These are phyloP conservation scores for Hypomecis punctinalis DNA, from an alignment of 2,888 invertebrate species.

Conservation along the genomic window DNA sequence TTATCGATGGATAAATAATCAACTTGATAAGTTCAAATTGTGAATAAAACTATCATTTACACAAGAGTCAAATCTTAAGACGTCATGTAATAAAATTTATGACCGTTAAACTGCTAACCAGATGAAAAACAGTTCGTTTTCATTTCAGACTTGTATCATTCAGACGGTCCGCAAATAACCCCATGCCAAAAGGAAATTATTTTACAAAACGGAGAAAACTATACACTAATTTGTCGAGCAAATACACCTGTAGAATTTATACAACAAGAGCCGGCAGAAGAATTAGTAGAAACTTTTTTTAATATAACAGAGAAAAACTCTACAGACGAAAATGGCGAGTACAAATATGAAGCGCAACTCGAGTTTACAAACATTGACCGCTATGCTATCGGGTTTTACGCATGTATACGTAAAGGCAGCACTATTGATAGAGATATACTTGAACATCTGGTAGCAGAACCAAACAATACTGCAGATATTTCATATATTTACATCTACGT, in stretches of 20 bases:
- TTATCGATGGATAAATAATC: background rate
- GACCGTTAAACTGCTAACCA: background rate
- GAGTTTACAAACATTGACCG: conserved; percentile 74
- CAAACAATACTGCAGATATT: conserved; percentile 63
- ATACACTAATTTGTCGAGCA: conserved; percentile 68
- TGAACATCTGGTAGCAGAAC: conserved; percentile 65
- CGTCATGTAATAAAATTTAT: too few relatives aligned
- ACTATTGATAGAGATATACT: conserved; percentile 60
- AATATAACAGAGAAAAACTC: conserved; percentile 35
- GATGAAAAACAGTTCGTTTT: conserved; percentile 42
- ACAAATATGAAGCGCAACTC: conserved; percentile 75
- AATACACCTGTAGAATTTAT: conserved; percentile 61
- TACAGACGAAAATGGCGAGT: conserved; percentile 52
- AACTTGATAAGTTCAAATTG: background rate
- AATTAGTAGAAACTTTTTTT: conserved; percentile 54
- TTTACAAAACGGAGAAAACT: conserved; percentile 73
- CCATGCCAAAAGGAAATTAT: conserved; percentile 66
- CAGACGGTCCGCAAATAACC: conserved; percentile 66
- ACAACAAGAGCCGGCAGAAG: conserved; percentile 71
- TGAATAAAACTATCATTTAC: too few relatives aligned
- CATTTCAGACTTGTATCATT: conserved; percentile 72
- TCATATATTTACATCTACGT: conserved; percentile 78
- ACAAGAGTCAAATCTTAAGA: too few relatives aligned
- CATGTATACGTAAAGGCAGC: conserved; percentile 73
- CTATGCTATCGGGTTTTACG: conserved; percentile 83